phyloP scores from a whole-genome alignment of 2,888 invertebrate species.

The Xanthia togata region DNA sequence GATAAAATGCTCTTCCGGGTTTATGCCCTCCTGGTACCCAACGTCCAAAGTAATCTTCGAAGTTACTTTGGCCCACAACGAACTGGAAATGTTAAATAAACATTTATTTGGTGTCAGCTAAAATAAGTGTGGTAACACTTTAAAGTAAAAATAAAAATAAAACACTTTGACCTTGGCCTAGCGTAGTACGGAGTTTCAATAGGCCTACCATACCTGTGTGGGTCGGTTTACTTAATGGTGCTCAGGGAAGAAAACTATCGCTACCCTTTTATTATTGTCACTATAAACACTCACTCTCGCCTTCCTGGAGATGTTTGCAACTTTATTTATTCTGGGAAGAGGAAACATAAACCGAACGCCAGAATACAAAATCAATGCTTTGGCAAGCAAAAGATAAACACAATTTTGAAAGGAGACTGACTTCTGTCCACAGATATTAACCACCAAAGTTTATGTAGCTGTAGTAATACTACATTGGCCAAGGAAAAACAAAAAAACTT shows the following conservation, averaged over 20 bases:
- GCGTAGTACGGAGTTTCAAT: no score
- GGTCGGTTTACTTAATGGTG: constrained; percentile 43
- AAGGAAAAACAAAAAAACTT: constrained; percentile 2
- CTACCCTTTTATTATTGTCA: constrained; percentile 47
- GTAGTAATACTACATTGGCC: background rate
- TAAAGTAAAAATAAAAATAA: no score
- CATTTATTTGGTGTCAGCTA: constrained; percentile 24
- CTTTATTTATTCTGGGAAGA: constrained; percentile 37
- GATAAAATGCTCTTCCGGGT: constrained; percentile 16
- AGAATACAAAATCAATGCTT: constrained; percentile 10
- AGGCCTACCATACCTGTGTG: background rate
- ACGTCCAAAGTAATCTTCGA: constrained; percentile 31
- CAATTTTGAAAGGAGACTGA: background rate
- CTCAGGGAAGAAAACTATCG: constrained; percentile 38
- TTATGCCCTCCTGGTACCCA: constrained; percentile 6
- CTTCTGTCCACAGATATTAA: background rate
- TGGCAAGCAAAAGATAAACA: background rate
- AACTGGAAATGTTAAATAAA: constrained; percentile 14
- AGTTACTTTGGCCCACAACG: constrained; percentile 12
- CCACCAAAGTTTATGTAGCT: background rate
- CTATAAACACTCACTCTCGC: constrained; percentile 52
- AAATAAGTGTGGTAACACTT: no score
- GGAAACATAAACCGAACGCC: background rate
- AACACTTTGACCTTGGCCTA: no score
- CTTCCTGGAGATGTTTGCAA: constrained; percentile 10